Evolutionary conservation across 2,113 vertebrate species (phyloP).

Genomic region (Oxyruncus cristatus): DNA sequence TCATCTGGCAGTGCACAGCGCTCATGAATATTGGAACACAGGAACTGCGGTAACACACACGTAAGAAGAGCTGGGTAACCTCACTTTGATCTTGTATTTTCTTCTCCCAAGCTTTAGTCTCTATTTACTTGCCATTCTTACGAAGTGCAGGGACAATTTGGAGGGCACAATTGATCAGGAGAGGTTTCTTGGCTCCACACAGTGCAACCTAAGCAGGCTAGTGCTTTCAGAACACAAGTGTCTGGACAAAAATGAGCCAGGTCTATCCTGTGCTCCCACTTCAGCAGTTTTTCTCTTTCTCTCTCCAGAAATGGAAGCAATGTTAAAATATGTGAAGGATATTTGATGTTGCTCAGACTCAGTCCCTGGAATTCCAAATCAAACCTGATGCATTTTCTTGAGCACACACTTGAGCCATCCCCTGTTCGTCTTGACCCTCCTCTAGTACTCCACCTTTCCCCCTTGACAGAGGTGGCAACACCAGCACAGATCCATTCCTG

Average conservation of each 20-base stretch:
- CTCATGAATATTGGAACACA: background rate
- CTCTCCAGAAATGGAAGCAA: background rate
- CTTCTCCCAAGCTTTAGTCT: background rate
- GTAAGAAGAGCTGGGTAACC: background rate
- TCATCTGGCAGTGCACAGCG: background rate
- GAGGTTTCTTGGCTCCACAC: background rate
- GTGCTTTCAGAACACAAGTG: background rate
- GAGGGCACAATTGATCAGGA: background rate
- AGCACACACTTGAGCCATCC: background rate
- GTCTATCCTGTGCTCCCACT: background rate
- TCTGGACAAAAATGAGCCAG: background rate
- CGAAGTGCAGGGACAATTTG: background rate
- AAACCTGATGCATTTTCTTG: background rate
- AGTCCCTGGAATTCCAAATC: background rate
- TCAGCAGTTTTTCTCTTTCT: background rate
- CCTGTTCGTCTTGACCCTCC: background rate
- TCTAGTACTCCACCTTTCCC: background rate
- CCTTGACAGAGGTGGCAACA: background rate
- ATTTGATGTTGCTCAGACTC: background rate
- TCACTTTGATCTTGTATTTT: background rate
- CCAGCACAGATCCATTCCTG: background rate
- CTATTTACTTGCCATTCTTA: background rate
- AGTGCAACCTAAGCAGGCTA: background rate
- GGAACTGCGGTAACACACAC: background rate
- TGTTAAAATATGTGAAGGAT: background rate